These are phyloP conservation scores for Apamea crenata DNA, from an alignment of 2,888 invertebrate species.

Conservation along the genomic window DNA sequence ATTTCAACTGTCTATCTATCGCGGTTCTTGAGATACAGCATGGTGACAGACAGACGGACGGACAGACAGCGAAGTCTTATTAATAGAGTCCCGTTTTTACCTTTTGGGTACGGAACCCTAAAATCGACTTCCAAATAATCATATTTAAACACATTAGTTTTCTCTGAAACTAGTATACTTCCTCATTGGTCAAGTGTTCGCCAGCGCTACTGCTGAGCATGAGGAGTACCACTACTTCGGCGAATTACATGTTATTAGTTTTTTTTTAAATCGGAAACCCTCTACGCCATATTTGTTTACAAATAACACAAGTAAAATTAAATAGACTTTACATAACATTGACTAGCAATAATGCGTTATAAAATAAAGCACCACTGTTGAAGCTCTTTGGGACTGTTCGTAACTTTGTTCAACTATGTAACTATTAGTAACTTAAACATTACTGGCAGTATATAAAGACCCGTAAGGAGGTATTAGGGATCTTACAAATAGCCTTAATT, in stretches of 20 bases:
- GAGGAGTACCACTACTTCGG: not conserved
- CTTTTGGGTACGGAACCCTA: too few relatives aligned
- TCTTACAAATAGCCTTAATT: slow-evolving; percentile 41
- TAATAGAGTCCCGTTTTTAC: too few relatives aligned
- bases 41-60: too few relatives aligned
- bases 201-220: not conserved
- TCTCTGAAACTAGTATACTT: not conserved
- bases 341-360: slow-evolving; percentile 72
- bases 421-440: slow-evolving; percentile 41
- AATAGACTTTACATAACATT: slow-evolving; percentile 44
- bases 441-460: slow-evolving; percentile 60
- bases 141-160: not conserved
- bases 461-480: slow-evolving; percentile 54
- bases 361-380: slow-evolving; percentile 64
- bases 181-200: not conserved
- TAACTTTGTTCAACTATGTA: slow-evolving; percentile 39
- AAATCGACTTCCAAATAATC: slow-evolving; percentile 1
- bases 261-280: not conserved
- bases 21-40: too few relatives aligned
- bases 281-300: slow-evolving; percentile 1
- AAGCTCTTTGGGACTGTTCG: slow-evolving; percentile 67
- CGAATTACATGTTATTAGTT: not conserved
- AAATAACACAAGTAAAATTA: slow-evolving; percentile 6
- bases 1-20: too few relatives aligned
- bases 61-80: too few relatives aligned